phyloP scores from a whole-genome alignment of 2,888 invertebrate species.

The Aspidiotus rigidus region DNA sequence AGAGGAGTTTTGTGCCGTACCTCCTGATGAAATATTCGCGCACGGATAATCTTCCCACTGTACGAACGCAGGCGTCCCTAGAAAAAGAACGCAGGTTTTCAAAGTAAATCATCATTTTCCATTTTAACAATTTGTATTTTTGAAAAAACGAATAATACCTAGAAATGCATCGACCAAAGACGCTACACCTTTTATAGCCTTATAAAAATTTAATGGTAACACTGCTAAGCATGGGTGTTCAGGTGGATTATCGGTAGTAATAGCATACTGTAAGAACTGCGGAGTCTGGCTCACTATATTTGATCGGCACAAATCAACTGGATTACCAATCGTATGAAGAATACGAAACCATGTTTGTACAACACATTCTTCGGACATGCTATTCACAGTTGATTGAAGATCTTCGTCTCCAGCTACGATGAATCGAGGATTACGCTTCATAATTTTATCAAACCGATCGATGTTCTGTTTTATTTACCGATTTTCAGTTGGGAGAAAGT shows the following conservation, averaged over 20 bases:
- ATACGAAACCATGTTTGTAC: conserved; percentile 95
- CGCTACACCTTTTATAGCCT: conserved; percentile 86
- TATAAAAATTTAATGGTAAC: conserved; percentile 81
- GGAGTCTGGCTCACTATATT: conserved; percentile 63
- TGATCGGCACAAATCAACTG: conserved; percentile 81
- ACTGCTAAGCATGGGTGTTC: conserved; percentile 78
- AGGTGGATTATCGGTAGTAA: conserved; percentile 67
- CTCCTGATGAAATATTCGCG: not conserved
- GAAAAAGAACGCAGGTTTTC: not conserved
- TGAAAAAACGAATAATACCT: conserved; percentile 50
- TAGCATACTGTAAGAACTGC: conserved; percentile 70
- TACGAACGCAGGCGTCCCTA: conserved; percentile 24
- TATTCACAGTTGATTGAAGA: conserved; percentile 20
- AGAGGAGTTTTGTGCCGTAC: not conserved
- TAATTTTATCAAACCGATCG: not conserved
- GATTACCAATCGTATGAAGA: conserved; percentile 87
- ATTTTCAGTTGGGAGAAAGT: conserved; percentile 70
- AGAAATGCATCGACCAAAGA: conserved; percentile 91
- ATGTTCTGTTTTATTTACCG: conserved; percentile 47
- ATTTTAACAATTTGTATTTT: too few relatives aligned
- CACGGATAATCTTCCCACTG: conserved; percentile 26
- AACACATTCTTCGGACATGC: conserved; percentile 78
- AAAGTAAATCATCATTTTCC: not conserved
- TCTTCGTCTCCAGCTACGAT: conserved; percentile 27
- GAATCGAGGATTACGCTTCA: not conserved